Percentiles rank a stretch among this genome's conserved stretches.
Evolutionary conservation across 2,113 vertebrate genomes (phyloP).

Genomic region (Centrocercus urophasianus): DNA sequence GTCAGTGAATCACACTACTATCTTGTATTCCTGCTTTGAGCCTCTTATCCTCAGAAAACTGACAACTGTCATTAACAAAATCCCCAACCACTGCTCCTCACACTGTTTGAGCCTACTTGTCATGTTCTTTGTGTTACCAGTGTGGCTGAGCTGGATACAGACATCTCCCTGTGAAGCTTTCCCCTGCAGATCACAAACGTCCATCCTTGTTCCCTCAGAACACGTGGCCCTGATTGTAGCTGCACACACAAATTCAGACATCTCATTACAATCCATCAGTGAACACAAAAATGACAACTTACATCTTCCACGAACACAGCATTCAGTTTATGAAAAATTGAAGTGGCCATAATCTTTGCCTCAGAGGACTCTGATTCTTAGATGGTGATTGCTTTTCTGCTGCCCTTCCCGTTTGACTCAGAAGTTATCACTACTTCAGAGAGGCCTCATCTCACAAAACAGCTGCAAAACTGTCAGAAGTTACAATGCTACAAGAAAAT

Average conservation of each 20-base stretch:
- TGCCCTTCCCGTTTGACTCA: neutral
- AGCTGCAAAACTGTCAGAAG: neutral
- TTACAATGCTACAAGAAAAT: neutral
- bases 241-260: neutral
- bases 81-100: neutral
- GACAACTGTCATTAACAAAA: neutral
- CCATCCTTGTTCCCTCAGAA: neutral
- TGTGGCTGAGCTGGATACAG: neutral
- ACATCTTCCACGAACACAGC: neutral
- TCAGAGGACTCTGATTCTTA: neutral
- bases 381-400: neutral
- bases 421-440: neutral
- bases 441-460: neutral
- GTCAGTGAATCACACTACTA: neutral
- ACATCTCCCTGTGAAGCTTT: neutral
- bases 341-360: neutral
- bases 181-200: neutral
- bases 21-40: neutral
- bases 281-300: neutral
- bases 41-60: neutral
- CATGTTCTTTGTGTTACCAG: neutral
- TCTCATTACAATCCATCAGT: neutral
- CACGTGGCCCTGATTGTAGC: neutral
- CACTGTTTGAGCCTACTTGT: neutral
- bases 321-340: neutral